Percentiles rank a stretch among this genome's conserved stretches.
Evolutionary conservation across 1,140 invertebrate genomes (phyloP).

Genomic region (Elymnias hypermnestra): DNA sequence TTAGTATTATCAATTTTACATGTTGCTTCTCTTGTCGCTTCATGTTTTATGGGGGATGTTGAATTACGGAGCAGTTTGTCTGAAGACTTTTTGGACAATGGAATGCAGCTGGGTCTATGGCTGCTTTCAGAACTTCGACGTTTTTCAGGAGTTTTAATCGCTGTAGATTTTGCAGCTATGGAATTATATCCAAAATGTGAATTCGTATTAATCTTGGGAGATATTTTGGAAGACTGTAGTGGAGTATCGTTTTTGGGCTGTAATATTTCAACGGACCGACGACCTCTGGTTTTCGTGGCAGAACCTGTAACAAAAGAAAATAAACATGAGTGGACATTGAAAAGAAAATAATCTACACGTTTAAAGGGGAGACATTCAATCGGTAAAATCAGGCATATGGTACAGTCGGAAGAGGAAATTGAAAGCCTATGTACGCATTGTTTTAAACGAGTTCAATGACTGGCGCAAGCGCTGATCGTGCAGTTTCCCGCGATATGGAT

Average conservation of each 20-base stretch:
- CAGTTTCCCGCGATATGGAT: slow-evolving; percentile 39
- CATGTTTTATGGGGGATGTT: slow-evolving; percentile 53
- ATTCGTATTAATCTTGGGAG: slow-evolving; percentile 55
- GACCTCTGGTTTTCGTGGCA: slow-evolving; percentile 47
- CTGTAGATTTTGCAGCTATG: slow-evolving; percentile 37
- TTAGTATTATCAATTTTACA: slow-evolving; percentile 40
- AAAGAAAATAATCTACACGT: no score
- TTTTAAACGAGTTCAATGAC: slow-evolving; percentile 59
- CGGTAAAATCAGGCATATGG: neutral
- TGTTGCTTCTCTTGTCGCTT: slow-evolving; percentile 37
- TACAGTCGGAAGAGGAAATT: slow-evolving; percentile 45
- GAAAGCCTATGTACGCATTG: slow-evolving; percentile 47
- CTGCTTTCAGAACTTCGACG: slow-evolving; percentile 48
- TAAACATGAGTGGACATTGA: no score
- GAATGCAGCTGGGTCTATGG: slow-evolving; percentile 62
- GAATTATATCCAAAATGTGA: slow-evolving; percentile 54
- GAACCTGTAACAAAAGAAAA: slow-evolving; percentile 64
- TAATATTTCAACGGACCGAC: slow-evolving; percentile 53
- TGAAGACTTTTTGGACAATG: slow-evolving; percentile 54
- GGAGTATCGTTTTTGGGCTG: slow-evolving; percentile 58
- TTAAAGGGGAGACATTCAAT: no score
- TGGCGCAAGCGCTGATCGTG: slow-evolving; percentile 38
- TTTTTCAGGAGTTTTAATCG: slow-evolving; percentile 45
- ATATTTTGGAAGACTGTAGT: slow-evolving; percentile 65
- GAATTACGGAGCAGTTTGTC: slow-evolving; percentile 46